Percentiles rank a stretch among this genome's conserved stretches.
Conservation (phyloP, 2,888 invertebrate species). For the Aphidius colemani region DNA sequence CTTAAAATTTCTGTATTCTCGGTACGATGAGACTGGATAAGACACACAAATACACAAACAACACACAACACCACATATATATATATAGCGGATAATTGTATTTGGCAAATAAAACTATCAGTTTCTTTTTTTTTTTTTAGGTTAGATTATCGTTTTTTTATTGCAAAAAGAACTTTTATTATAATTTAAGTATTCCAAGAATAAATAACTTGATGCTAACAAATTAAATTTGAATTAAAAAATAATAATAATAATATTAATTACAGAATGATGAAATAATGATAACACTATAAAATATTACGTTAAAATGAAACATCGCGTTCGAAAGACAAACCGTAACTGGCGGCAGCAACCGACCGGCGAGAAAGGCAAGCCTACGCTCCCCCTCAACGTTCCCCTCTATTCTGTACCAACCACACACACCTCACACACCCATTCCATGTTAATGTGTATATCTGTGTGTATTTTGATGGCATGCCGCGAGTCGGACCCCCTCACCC, state of each 20-base stretch:
- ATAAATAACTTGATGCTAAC: not conserved
- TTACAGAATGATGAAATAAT: conserved; percentile 13
- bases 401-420: conserved; percentile 3
- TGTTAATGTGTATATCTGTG: too few relatives aligned
- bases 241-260: conserved; percentile 15
- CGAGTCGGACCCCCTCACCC: not conserved
- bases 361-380: conserved; percentile 46
- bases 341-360: conserved; percentile 42
- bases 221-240: not conserved
- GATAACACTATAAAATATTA: not conserved
- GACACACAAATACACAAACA: too few relatives aligned
- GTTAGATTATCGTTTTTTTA: not conserved
- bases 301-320: conserved; percentile 39
- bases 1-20: too few relatives aligned
- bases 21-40: too few relatives aligned
- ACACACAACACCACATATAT: too few relatives aligned
- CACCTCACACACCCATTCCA: not conserved
- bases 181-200: not conserved
- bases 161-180: not conserved
- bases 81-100: too few relatives aligned
- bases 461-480: too few relatives aligned
- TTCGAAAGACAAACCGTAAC: conserved; percentile 54
- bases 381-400: conserved; percentile 5
- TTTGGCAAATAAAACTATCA: too few relatives aligned
- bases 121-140: too few relatives aligned